A percentile compares a stretch with the other conserved stretches of the same genome.
Evolutionary conservation across 1,140 invertebrate species (phyloP).

Genomic region (Nasonia giraulti): DNA sequence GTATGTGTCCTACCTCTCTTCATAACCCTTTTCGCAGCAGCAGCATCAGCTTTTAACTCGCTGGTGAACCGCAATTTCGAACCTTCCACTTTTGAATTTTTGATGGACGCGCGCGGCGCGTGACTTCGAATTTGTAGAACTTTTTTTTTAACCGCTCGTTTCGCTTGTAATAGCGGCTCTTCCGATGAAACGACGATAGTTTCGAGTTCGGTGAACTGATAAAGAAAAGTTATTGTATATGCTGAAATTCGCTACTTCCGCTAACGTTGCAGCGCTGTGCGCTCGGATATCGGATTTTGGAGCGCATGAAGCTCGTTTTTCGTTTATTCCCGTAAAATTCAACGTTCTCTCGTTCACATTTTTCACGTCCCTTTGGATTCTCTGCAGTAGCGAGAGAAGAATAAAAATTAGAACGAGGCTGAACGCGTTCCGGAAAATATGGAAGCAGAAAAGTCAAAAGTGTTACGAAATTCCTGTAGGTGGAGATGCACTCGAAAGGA

Average conservation of each 20-base stretch:
- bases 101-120: background rate
- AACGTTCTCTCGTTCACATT: background rate
- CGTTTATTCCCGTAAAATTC: background rate
- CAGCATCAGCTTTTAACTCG: background rate
- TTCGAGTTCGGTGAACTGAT: no score
- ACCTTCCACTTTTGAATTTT: background rate
- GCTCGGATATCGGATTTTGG: no score
- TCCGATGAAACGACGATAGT: background rate
- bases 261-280: no score
- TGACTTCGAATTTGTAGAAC: background rate
- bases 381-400: background rate
- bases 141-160: background rate
- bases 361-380: background rate
- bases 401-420: background rate
- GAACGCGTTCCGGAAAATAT: background rate
- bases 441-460: background rate
- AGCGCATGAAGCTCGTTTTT: background rate
- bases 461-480: background rate
- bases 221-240: no score
- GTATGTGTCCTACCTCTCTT: background rate
- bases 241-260: no score
- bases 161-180: background rate
- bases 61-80: background rate
- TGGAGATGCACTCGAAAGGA: background rate
- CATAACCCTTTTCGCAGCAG: background rate